Evolutionary conservation across 1,140 invertebrate genomes (phyloP).

Genomic region (Trinorchestia longiramus): DNA sequence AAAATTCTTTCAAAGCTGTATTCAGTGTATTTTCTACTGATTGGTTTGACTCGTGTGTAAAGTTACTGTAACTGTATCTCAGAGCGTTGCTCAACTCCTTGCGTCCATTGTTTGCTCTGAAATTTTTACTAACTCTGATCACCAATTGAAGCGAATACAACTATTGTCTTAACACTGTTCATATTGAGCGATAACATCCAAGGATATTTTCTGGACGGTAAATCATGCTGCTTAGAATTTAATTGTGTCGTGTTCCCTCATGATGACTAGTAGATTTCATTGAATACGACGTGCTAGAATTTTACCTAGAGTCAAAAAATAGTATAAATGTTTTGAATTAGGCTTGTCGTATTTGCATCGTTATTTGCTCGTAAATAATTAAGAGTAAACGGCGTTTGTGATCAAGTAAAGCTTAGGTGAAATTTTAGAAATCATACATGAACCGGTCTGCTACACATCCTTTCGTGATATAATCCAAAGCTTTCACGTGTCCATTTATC

Average conservation of each 20-base stretch:
- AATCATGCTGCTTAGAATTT: not conserved
- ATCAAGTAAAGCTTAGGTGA: no score
- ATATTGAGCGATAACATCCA: not conserved
- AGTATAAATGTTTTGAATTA: no score
- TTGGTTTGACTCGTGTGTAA: not conserved
- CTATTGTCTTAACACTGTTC: not conserved
- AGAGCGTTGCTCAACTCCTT: not conserved
- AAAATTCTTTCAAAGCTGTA: not conserved
- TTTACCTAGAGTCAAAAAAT: no score
- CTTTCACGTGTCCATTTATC: no score
- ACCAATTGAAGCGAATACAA: not conserved
- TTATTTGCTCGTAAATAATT: no score
- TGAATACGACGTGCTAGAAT: not conserved
- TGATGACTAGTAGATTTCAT: not conserved
- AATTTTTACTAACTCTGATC: not conserved
- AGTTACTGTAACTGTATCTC: not conserved
- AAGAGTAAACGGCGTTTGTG: no score
- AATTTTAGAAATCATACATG: no score
- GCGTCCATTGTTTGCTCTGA: not conserved
- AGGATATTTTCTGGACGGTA: not conserved
- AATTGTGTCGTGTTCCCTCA: not conserved
- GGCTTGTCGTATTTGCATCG: no score
- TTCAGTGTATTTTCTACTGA: not conserved
- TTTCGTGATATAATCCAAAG: no score
- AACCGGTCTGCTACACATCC: no score